These are phyloP conservation scores for Spilosoma lubricipeda DNA, from an alignment of 2,888 invertebrate species.

Conservation along the genomic window DNA sequence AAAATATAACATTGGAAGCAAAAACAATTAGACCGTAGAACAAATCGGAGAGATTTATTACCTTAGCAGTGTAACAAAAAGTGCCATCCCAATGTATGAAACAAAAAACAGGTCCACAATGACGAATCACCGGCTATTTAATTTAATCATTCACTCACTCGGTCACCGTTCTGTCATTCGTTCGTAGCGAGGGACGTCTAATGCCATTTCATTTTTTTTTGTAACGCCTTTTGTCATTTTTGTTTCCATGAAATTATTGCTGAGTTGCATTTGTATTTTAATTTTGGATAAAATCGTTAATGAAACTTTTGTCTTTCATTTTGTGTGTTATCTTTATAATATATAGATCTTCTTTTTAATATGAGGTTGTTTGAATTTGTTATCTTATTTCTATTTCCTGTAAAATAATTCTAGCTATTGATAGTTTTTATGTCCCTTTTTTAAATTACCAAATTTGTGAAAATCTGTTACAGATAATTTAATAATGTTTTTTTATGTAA, in stretches of 20 bases:
- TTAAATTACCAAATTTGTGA: too few relatives aligned
- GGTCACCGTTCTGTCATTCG: conserved; percentile 41
- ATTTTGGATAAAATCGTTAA: neutral
- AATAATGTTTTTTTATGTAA: too few relatives aligned
- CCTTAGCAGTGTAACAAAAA: conserved; percentile 13
- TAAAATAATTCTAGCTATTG: too few relatives aligned
- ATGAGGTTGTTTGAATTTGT: too few relatives aligned
- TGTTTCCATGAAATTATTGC: conserved; percentile 16
- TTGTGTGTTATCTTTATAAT: neutral
- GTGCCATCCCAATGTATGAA: conserved; percentile 10
- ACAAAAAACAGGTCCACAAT: conserved; percentile 31
- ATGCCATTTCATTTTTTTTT: conserved; percentile 38
- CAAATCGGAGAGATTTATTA: conserved; percentile 19
- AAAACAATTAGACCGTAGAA: conserved; percentile 22
- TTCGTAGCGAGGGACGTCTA: conserved; percentile 33
- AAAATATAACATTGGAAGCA: conserved; percentile 11
- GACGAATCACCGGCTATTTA: conserved; percentile 45
- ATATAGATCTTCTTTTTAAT: neutral
- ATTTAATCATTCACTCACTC: conserved; percentile 51
- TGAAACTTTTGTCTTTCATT: neutral
- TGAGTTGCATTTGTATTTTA: neutral
- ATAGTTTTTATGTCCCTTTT: too few relatives aligned
- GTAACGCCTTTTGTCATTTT: conserved; percentile 36
- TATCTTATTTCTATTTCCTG: too few relatives aligned
- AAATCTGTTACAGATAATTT: too few relatives aligned